Evolutionary conservation across 2,888 invertebrate species (phyloP).

Genomic region (Phaedon cochleariae): DNA sequence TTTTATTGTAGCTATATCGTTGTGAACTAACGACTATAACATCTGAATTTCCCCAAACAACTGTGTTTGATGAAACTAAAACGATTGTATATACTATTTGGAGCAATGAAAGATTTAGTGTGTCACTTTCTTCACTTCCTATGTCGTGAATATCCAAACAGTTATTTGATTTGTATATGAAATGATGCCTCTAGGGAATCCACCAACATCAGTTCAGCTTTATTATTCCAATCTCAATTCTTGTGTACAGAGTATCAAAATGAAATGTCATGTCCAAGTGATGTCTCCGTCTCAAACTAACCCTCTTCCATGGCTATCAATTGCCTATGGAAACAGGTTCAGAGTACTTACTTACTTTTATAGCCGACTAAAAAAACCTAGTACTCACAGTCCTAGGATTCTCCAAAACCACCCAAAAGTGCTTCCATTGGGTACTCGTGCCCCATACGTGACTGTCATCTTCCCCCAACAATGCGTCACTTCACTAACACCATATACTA

Average conservation of each 20-base stretch:
- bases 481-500: constrained; percentile 35
- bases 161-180: no score
- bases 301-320: no score
- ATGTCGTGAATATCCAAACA: background rate
- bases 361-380: no score
- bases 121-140: constrained; percentile 16
- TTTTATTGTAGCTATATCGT: background rate
- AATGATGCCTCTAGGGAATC: no score
- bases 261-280: no score
- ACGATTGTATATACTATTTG: constrained; percentile 7
- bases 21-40: background rate
- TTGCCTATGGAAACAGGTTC: no score
- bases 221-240: no score
- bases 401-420: constrained; percentile 94
- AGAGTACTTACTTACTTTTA: no score
- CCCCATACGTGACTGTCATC: constrained; percentile 91
- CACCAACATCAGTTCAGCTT: no score
- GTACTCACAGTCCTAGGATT: constrained; percentile 57
- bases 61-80: background rate
- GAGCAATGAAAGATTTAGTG: constrained; percentile 4
- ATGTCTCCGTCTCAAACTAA: no score
- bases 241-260: no score
- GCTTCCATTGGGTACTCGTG: constrained; percentile 91
- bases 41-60: no score
- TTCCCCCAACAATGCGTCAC: constrained; percentile 26